Evolutionary conservation across 2,113 vertebrate species (phyloP).

Genomic region (Isichthys henryi): DNA sequence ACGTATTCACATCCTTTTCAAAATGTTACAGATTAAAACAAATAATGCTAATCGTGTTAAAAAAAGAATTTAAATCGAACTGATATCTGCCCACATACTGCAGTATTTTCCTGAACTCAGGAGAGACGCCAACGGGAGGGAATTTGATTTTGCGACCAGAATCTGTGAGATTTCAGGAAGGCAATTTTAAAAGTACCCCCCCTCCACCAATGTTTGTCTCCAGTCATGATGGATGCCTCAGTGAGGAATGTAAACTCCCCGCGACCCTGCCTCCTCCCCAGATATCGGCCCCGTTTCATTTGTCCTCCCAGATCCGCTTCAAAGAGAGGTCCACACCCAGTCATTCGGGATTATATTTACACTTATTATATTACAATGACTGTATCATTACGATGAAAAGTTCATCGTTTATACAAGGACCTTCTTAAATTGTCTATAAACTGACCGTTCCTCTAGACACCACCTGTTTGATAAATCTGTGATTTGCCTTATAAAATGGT

Average conservation of each 20-base stretch:
- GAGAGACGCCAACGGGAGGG: background rate
- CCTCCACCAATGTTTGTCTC: conserved; percentile 38
- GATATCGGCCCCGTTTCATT: conserved; percentile 33
- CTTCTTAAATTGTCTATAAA: background rate
- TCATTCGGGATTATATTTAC: background rate
- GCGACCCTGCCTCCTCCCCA: conserved; percentile 37
- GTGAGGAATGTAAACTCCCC: conserved; percentile 46
- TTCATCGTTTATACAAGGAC: background rate
- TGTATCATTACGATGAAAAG: background rate
- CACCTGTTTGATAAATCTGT: background rate
- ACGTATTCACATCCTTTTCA: background rate
- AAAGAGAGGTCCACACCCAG: conserved; percentile 29
- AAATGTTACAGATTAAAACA: background rate
- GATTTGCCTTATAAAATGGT: background rate
- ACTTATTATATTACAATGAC: conserved; percentile 1
- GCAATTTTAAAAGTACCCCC: conserved; percentile 48
- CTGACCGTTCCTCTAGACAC: background rate
- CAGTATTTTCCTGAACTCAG: background rate
- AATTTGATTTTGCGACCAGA: background rate
- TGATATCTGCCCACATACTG: background rate
- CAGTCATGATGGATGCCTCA: conserved; percentile 54
- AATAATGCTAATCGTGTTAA: background rate
- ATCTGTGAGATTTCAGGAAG: conserved; percentile 39
- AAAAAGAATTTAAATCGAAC: background rate
- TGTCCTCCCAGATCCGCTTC: conserved; percentile 30